Evolutionary conservation across 2,113 vertebrate species (phyloP), one percentile per base, ranked within the genome.

Genomic region (Peromyscus californicus): DNA sequence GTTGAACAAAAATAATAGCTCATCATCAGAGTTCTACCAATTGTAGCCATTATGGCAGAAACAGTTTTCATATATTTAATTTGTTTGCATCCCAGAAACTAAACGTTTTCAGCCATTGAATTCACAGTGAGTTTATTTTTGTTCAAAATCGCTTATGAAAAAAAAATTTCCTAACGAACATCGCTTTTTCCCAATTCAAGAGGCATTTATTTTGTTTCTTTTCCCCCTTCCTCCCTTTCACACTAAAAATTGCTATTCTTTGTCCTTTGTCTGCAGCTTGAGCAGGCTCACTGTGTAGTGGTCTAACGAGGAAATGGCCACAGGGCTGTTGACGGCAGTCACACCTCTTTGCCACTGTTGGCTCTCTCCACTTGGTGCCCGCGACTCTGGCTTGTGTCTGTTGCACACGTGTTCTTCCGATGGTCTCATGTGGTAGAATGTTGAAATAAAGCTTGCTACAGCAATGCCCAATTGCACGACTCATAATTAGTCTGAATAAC

Each of bases 401-500:
- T 67, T 82, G 88, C 90, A 90, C 93, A 94, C 26, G 76, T 95
- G 89, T 78, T 96, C 82, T 89, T 97, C 93, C 75, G 89, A 84
- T 67, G 94, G 94, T 79, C 91, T 96, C 87, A 65, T 96, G 95
- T 96, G 89, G 90, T 59, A 83, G 90, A 94, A 80, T 80, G 70
- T 88, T 98, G 96, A 97, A 96, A 93, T 76, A 96, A 93, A 92
- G 36, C 83, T 93, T 91, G 94, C 93, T 95, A 63, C 42, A 89
- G 96, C 75, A 72, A 85, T 91, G 65, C 92, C 92, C 95, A 94
- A 78, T 65, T 96, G 92, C 95, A 90, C 1, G 19, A 88, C 93
- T 93, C 92, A 82, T 97, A 98, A 98, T 98, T 97, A 97, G 97
- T 95, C 92, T 98, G 98, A 97, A 98, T 97, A 98, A 98, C 97